Percentiles rank a stretch among this genome's conserved stretches.
phyloP scores from a whole-genome alignment of 1,140 invertebrate species.

The Drosophila tsacasi region DNA sequence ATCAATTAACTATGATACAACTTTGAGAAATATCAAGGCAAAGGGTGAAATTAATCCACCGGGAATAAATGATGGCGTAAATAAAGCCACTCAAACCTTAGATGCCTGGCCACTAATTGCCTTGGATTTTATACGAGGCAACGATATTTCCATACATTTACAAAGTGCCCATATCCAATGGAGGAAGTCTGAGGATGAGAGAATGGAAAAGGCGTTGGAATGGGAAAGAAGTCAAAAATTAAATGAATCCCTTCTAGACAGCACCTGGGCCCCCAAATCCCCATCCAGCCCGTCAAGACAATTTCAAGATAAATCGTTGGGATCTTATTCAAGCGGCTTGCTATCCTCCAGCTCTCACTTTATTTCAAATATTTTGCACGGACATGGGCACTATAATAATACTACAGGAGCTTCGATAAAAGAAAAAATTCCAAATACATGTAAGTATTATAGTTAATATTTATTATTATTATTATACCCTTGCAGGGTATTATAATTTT shows the following conservation, averaged over 20 bases:
- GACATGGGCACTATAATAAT: slow-evolving; percentile 85
- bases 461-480: too few relatives aligned
- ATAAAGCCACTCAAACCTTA: slow-evolving; percentile 91
- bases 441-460: slow-evolving; percentile 47
- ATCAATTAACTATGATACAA: slow-evolving; percentile 94
- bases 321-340: slow-evolving; percentile 54
- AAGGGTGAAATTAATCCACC: slow-evolving; percentile 91
- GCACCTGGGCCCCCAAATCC: slow-evolving; percentile 60
- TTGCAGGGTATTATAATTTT: too few relatives aligned
- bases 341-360: slow-evolving; percentile 87
- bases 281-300: slow-evolving; percentile 52
- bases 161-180: slow-evolving; percentile 62
- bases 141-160: slow-evolving; percentile 50
- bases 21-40: slow-evolving; percentile 92
- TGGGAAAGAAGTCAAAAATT: slow-evolving; percentile 32
- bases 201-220: slow-evolving; percentile 55
- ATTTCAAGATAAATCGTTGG: slow-evolving; percentile 39
- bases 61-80: slow-evolving; percentile 89
- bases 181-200: slow-evolving; percentile 59
- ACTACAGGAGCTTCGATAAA: slow-evolving; percentile 5
- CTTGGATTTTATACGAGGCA: slow-evolving; percentile 69
- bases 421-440: slow-evolving; percentile 28
- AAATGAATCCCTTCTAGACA: slow-evolving; percentile 1
- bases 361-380: slow-evolving; percentile 88
- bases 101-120: slow-evolving; percentile 89